Evolutionary conservation across 1,140 invertebrate species (phyloP).

Genomic region (Varroa destructor): DNA sequence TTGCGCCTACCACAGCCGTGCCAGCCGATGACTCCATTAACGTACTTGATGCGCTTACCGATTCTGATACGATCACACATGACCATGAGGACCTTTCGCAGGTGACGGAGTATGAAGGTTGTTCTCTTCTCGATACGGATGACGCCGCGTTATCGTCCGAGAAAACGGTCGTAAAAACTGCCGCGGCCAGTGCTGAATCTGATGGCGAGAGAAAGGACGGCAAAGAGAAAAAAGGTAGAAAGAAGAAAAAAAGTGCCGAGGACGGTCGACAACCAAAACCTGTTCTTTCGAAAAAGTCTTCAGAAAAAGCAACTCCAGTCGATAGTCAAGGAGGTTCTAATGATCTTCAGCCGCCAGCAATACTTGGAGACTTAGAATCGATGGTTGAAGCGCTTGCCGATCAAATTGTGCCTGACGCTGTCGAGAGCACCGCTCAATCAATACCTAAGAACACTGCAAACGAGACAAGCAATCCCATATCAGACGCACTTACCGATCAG

Average conservation of each 20-base stretch:
- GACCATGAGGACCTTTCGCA: conserved; percentile 20
- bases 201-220: neutral
- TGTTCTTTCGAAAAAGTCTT: too few relatives aligned
- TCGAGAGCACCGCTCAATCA: too few relatives aligned
- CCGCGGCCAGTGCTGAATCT: neutral
- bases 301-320: too few relatives aligned
- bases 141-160: neutral
- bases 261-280: too few relatives aligned
- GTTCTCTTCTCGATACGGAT: neutral
- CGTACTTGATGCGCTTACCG: neutral
- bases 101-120: conserved; percentile 7
- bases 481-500: too few relatives aligned
- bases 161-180: neutral
- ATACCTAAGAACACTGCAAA: too few relatives aligned
- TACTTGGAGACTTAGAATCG: too few relatives aligned
- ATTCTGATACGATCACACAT: neutral
- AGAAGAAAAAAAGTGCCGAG: neutral
- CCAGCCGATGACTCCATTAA: conserved; percentile 5
- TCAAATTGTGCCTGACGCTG: too few relatives aligned
- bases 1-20: neutral
- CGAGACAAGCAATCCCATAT: too few relatives aligned
- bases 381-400: too few relatives aligned
- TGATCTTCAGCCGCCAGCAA: too few relatives aligned
- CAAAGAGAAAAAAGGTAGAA: neutral
- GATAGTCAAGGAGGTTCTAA: too few relatives aligned